Evolutionary conservation across 2,797 vertebrate genomes (phyloP), one percentile per base, ranked within the genome.

Genomic region (Falco novaeseelandiae): DNA sequence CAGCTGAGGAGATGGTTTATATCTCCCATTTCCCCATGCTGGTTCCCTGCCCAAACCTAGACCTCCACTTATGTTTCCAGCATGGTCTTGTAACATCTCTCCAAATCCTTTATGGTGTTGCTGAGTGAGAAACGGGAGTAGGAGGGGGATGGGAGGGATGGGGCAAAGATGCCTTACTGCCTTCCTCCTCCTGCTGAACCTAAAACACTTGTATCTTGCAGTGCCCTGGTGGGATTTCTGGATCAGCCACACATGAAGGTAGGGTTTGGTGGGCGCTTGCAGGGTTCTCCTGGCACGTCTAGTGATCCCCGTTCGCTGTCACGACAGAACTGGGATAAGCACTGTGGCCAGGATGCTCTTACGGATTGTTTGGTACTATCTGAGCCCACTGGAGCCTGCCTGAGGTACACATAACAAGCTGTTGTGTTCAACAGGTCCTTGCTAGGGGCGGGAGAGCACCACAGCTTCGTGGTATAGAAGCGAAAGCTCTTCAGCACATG

Each of bases 1-100:
- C 86, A 89, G 77, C 90, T 54, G 72, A 83, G 71, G 85, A 70
- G 72, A 54, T 58, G 51, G 52, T 83, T 95, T 93, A 10, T 71
- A 2, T 55, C 65, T 89, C 71, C 74, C 63, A 20, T 70, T 92
- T 91, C 48, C 32, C 82, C 23, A 2, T 34, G 29, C 79, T 89
- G 84, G 12, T 59, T 73, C 21, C 74, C 63, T 95, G 83, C 73
- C 84, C 70, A 58, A 55, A n/a, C 23, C 34, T 30, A 23, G 38
- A 63, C 55, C 59, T 66, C 48, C 17, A 4, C n/a, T 77, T 22
- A 2, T 8, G 34, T 84, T 92, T 88, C 74, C 89, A 65, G 21
- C 38, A 2, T 0, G 7, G 3, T 83, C 74, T 79, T 44, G 78
- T 36, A 66, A 18, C 32, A 5, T 42, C 52, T 63, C 44, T 65